These are phyloP conservation scores for Bubo blakistoni DNA, from an alignment of 2,113 vertebrate genomes.

Conservation along the genomic window DNA sequence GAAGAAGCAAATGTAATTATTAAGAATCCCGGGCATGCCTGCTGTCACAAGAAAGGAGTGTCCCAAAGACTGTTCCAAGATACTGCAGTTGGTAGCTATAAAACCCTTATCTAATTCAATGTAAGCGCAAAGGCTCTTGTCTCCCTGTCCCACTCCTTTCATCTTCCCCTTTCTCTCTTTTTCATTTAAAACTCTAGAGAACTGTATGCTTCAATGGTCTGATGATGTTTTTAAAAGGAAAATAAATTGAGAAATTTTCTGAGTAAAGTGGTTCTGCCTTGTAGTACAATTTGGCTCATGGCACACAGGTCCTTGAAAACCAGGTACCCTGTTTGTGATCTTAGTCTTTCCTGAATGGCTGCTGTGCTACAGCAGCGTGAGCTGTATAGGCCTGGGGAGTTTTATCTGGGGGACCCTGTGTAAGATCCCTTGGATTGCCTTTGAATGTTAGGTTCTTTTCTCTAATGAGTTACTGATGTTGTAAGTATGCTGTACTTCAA, in stretches of 20 bases:
- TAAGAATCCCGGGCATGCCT: not conserved
- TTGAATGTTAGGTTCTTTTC: slow-evolving; percentile 2
- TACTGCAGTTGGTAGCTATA: not conserved
- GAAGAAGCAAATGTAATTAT: not conserved
- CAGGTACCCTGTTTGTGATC: not conserved
- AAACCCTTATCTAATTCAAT: not conserved
- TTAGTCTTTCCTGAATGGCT: not conserved
- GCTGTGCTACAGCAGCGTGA: not conserved
- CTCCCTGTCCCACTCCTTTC: not conserved
- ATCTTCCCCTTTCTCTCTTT: not conserved
- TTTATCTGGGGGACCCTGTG: not conserved
- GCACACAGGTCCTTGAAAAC: not conserved
- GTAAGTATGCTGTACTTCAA: slow-evolving; percentile 22
- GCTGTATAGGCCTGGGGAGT: not conserved
- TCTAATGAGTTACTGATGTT: slow-evolving; percentile 23
- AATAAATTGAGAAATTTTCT: not conserved
- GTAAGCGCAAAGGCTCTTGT: not conserved
- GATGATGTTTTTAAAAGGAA: not conserved
- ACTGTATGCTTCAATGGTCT: not conserved
- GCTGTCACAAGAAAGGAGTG: not conserved
- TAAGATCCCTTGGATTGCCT: slow-evolving; percentile 6
- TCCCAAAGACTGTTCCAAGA: not conserved
- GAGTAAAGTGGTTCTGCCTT: not conserved
- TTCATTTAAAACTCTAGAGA: not conserved
- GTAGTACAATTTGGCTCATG: not conserved